Percentiles rank a stretch among this genome's conserved stretches.
phyloP scores from a whole-genome alignment of 2,113 vertebrate genomes.

The Synodontis membranacea region DNA sequence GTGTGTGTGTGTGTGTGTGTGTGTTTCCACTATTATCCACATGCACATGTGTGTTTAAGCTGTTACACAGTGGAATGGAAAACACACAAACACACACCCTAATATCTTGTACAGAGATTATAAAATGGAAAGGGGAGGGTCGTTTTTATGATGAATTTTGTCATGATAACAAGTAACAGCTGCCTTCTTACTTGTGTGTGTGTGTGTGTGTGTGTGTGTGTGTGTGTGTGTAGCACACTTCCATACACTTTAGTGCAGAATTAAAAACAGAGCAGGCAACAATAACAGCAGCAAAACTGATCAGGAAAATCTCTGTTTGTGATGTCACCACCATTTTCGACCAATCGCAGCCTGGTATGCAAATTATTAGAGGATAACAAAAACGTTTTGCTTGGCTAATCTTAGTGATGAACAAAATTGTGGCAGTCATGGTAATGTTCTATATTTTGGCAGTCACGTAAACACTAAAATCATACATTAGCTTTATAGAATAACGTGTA shows the following conservation, averaged over 20 bases:
- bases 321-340: not conserved
- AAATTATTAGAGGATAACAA: not conserved
- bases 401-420: not conserved
- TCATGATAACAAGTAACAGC: conserved; percentile 75
- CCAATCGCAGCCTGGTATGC: not conserved
- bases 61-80: conserved; percentile 13
- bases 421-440: not conserved
- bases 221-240: conserved; percentile 21
- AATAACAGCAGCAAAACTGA: not conserved
- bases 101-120: conserved; percentile 36
- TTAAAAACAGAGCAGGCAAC: not conserved
- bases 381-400: not conserved
- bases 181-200: conserved; percentile 59
- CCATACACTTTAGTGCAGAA: not conserved
- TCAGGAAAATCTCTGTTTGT: not conserved
- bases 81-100: conserved; percentile 24
- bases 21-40: conserved; percentile 35
- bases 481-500: not conserved
- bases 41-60: conserved; percentile 44
- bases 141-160: conserved; percentile 76
- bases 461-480: too few species aligned
- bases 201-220: conserved; percentile 39
- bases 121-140: conserved; percentile 51
- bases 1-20: conserved; percentile 39
- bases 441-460: not conserved